Evolutionary conservation across 2,113 vertebrate genomes (phyloP), one percentile per base, ranked within the genome.

Genomic region (Eptesicus fuscus): DNA sequence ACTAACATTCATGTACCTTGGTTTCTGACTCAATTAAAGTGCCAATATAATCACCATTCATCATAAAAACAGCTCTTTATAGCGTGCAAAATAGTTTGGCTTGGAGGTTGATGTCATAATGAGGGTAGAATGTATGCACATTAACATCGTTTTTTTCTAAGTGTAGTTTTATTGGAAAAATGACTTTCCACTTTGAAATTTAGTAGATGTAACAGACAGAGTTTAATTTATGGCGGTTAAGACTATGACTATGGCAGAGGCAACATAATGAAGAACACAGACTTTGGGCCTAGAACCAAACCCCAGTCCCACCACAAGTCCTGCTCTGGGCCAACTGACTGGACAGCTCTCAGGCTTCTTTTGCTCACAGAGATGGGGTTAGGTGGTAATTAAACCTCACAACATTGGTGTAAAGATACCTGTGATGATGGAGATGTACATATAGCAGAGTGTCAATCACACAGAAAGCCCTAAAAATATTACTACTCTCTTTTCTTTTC

Each of bases 11-110:
- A 96, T 40, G 17, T 96, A 96, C 32, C 0, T 93, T 96, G 71
- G 93, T 95, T 97, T 97, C 59, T 93, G 97, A 95, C 89, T 98
- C 98, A 97, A 98, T 96, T 95, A 94, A 98, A 97, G 63, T 94
- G 91, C 93, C 97, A 96, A 89, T 97, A 97, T 83, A 97, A 98
- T 96, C 44, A 73, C 80, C 93, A 96, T 97, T 93, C 91, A 95
- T 93, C 79, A 97, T 92, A 94, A 97, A 98, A 97, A 92, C 67
- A 93, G 90, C 77, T 92, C 96, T 97, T 97, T 93, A 93, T 97
- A 96, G 96, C 3, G 84, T 96, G 51, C 80, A 96, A 97, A 98
- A 94, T 42, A 40, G 40, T 97, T 95, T 91, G 70, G 85, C 90
- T 96, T 70, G 8, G 96, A 97, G 98, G 92, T 88, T 96, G 83